Conservation (phyloP, 1,140 invertebrate genomes). For the Cyphomyrmex costatus region DNA sequence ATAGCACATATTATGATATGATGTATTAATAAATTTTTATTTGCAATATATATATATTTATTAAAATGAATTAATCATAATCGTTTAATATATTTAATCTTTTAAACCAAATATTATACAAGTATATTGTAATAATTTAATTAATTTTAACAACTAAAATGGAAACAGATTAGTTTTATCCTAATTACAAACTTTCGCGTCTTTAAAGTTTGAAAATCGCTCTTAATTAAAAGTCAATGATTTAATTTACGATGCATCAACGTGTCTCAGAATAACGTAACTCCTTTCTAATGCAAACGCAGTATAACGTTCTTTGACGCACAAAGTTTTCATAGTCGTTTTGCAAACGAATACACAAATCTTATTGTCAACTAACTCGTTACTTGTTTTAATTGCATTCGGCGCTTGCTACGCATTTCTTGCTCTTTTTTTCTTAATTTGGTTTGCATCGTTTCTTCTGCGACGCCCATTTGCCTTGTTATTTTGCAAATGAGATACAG, state of each 20-base stretch:
- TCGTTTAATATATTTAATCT: conserved; percentile 22
- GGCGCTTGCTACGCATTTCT: background rate
- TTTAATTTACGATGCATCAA: conserved; percentile 44
- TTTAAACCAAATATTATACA: background rate
- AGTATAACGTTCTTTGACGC: conserved; percentile 57
- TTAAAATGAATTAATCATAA: conserved; percentile 3
- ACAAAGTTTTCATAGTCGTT: background rate
- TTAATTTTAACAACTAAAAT: conserved; percentile 5
- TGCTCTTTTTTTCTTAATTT: conserved; percentile 49
- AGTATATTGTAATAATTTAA: conserved; percentile 6
- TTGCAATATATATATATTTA: background rate
- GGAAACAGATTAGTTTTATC: background rate
- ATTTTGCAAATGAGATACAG: conserved; percentile 60
- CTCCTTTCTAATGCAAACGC: conserved; percentile 58
- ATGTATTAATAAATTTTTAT: background rate
- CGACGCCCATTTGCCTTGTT: conserved; percentile 37
- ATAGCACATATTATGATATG: background rate
- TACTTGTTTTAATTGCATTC: conserved; percentile 33
- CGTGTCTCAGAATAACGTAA: conserved; percentile 17
- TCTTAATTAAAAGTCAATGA: conserved; percentile 42
- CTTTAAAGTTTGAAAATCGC: conserved; percentile 27
- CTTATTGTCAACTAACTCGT: conserved; percentile 42
- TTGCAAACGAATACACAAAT: conserved; percentile 25
- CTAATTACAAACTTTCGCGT: background rate
- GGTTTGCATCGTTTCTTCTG: conserved; percentile 49